These are phyloP conservation scores for Poecilia latipinna DNA, from an alignment of 2,113 vertebrate species.

Conservation along the genomic window DNA sequence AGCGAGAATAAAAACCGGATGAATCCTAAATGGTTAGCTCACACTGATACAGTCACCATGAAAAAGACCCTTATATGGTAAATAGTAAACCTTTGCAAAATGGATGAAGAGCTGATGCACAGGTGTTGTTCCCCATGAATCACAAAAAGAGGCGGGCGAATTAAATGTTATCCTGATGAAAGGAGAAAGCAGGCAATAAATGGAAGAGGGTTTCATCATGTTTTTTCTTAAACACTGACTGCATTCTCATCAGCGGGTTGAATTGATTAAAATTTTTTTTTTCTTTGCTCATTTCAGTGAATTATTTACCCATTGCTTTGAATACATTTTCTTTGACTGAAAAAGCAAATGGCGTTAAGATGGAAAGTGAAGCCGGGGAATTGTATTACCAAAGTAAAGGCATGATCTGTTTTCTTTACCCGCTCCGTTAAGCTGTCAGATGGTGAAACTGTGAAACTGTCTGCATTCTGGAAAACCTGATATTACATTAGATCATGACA, in stretches of 20 bases:
- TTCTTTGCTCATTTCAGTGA: slow-evolving; percentile 18
- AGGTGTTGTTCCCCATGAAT: slow-evolving; percentile 10
- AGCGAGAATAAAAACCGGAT: neutral
- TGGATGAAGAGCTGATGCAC: neutral
- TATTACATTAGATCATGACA: too few species aligned
- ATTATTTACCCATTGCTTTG: slow-evolving; percentile 35
- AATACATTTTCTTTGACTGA: slow-evolving; percentile 24
- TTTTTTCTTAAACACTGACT: neutral
- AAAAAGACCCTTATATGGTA: neutral
- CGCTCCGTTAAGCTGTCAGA: slow-evolving; percentile 34
- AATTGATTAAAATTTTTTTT: slow-evolving; percentile 44
- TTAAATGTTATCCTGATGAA: slow-evolving; percentile 25
- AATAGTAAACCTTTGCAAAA: neutral
- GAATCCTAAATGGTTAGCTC: neutral
- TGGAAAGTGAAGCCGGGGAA: slow-evolving; percentile 34
- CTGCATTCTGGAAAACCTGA: slow-evolving; percentile 1
- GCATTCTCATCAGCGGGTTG: slow-evolving; percentile 15
- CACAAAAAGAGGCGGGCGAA: slow-evolving; percentile 10
- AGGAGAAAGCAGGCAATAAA: neutral
- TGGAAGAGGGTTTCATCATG: slow-evolving; percentile 10
- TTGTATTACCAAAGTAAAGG: neutral
- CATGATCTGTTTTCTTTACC: slow-evolving; percentile 27
- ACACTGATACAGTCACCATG: neutral
- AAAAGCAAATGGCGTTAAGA: slow-evolving; percentile 46
- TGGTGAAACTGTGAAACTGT: slow-evolving; percentile 15